Base-by-base conservation (phyloP, 2,113 vertebrate species). In the Bungarus multicinctus region DNA sequence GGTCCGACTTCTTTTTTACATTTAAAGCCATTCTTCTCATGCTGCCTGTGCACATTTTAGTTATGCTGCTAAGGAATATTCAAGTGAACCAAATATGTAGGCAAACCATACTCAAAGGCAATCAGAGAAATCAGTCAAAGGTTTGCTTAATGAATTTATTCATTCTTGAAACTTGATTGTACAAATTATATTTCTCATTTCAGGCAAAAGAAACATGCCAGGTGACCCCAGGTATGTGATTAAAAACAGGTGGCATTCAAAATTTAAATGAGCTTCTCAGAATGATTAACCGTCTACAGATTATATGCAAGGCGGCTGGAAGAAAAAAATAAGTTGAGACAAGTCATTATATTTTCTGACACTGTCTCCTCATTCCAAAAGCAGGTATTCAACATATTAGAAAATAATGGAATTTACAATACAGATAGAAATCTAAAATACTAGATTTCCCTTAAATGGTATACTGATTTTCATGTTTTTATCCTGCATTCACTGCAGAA, bases 391-490 rank as follows among this genome's bases (percentile, higher is more conserved):
- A 43, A 9, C 25, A 34, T 94, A 3, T 64, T 86, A 88, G 81
- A 85, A 91, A 23, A 50, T 90, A 50, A 47, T 91, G 94, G 91
- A 53, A 52, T 88, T 85, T 88, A 91, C 91, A 89, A 8, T 11
- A 89, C 64, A 92, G 92, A 85, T 23, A 91, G 10, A 45, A 87
- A 90, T 10, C 89, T 93, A 93, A 89, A 87, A 14, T 30, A 52
- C 5, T 52, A 30, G 43, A 27, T 5, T 5, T 94, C 92, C 91
- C 88, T 92, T 0, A 12, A 92, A 39, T n/a, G 18, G 74, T 95
- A 89, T 94, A 85, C 93, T 64, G 45, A 85, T 25, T 91, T 12
- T 27, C 57, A 3, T 23, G 69, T 93, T 96, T 94, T 85, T 94
- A 87, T 39, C 27, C 0, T 0, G 88, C 11, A 16, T 30, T 47